A percentile compares a stretch with the other conserved stretches of the same genome.
phyloP scores from a whole-genome alignment of 1,140 invertebrate species.

The Caerostris extrusa region DNA sequence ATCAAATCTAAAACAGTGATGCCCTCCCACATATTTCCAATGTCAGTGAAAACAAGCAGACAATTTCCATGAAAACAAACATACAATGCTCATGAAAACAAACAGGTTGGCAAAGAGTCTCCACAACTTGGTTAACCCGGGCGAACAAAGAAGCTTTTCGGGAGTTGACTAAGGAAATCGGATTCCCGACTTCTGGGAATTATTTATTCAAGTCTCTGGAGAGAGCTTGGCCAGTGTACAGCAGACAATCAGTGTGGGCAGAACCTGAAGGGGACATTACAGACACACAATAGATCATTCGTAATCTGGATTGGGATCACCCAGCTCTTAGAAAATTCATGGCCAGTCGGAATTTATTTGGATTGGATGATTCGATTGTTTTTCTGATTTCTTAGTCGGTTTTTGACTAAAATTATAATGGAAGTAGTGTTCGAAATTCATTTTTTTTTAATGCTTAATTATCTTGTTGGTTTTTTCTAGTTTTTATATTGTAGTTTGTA shows the following conservation, averaged over 20 bases:
- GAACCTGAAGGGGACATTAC: slow-evolving; percentile 36
- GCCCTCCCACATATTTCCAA: too few relatives aligned
- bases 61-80: too few relatives aligned
- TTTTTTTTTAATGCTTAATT: too few relatives aligned
- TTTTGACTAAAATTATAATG: too few relatives aligned
- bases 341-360: background rate
- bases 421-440: too few relatives aligned
- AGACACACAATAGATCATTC: slow-evolving; percentile 44
- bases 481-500: too few relatives aligned
- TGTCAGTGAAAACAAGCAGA: too few relatives aligned
- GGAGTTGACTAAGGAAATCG: slow-evolving; percentile 4
- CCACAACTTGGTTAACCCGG: background rate
- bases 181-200: slow-evolving; percentile 38
- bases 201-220: slow-evolving; percentile 29
- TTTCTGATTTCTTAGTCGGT: background rate
- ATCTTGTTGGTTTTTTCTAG: too few relatives aligned
- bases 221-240: slow-evolving; percentile 15
- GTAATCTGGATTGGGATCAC: slow-evolving; percentile 25
- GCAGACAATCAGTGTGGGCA: slow-evolving; percentile 5
- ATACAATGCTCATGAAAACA: too few relatives aligned
- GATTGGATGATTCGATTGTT: background rate
- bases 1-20: too few relatives aligned
- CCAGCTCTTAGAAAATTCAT: slow-evolving; percentile 44
- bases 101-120: background rate
- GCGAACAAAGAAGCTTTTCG: slow-evolving; percentile 9